phyloP scores from a whole-genome alignment of 2,888 invertebrate genomes.

The Sesia apiformis region DNA sequence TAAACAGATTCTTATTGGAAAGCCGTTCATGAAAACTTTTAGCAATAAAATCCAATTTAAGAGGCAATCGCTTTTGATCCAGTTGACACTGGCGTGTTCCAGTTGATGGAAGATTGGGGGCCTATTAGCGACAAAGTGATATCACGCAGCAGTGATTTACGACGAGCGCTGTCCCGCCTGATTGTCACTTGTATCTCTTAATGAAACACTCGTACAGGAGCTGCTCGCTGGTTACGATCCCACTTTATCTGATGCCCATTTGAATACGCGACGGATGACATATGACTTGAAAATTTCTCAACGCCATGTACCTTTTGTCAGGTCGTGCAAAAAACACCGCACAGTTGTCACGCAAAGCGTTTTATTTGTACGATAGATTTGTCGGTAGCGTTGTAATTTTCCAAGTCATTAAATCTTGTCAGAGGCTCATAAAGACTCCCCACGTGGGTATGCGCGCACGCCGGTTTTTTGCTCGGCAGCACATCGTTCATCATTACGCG shows the following conservation, averaged over 20 bases:
- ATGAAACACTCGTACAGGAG: slow-evolving; percentile 25
- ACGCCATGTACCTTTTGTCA: neutral
- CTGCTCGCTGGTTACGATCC: slow-evolving; percentile 15
- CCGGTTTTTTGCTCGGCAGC: slow-evolving; percentile 46
- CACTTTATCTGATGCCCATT: slow-evolving; percentile 26
- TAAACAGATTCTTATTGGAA: too few species aligned
- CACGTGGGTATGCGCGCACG: slow-evolving; percentile 54
- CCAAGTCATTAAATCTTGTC: slow-evolving; percentile 57
- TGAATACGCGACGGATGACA: slow-evolving; percentile 21
- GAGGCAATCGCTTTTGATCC: neutral
- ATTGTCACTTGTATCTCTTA: slow-evolving; percentile 34
- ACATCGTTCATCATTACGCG: slow-evolving; percentile 61
- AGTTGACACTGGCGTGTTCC: slow-evolving; percentile 4
- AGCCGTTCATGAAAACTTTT: too few species aligned
- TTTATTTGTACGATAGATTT: slow-evolving; percentile 32
- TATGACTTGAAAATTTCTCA: slow-evolving; percentile 5
- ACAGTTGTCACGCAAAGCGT: slow-evolving; percentile 23
- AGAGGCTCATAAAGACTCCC: slow-evolving; percentile 50
- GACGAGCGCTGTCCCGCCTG: slow-evolving; percentile 21
- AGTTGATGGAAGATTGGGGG: slow-evolving; percentile 18
- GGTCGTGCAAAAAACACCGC: neutral
- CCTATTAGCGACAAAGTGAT: slow-evolving; percentile 31
- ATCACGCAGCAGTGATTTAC: slow-evolving; percentile 27
- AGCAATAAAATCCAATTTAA: neutral
- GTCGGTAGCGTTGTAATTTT: slow-evolving; percentile 50